phyloP scores from a whole-genome alignment of 2,113 vertebrate genomes.

The Syrmaticus mikado region DNA sequence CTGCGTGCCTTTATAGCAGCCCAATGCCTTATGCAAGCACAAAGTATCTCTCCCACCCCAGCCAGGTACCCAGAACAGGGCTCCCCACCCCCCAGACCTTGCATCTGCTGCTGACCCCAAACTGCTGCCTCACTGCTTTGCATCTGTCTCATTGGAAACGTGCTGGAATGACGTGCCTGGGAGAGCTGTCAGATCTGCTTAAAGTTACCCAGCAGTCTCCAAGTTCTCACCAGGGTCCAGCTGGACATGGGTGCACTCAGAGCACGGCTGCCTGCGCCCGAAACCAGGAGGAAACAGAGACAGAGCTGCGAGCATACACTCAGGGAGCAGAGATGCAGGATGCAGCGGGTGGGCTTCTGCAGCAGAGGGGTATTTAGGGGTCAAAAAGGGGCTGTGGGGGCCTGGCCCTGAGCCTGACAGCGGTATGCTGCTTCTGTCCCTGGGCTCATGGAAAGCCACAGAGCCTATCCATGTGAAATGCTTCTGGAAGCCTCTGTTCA shows the following conservation, averaged over 20 bases:
- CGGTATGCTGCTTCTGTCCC: background rate
- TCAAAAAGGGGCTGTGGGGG: background rate
- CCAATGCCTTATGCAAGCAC: background rate
- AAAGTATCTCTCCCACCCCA: background rate
- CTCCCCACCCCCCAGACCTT: background rate
- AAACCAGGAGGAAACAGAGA: background rate
- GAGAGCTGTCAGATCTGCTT: slow-evolving; percentile 48
- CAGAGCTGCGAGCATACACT: background rate
- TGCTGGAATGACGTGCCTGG: slow-evolving; percentile 15
- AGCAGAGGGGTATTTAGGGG: background rate
- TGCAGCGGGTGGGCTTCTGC: background rate
- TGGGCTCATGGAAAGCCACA: background rate
- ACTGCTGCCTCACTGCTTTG: background rate
- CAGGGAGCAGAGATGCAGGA: background rate
- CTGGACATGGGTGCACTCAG: background rate
- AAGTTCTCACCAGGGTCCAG: slow-evolving; percentile 30
- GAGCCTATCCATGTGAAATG: background rate
- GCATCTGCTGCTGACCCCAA: background rate
- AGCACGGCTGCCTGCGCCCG: background rate
- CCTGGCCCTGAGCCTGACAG: background rate
- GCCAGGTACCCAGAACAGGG: background rate
- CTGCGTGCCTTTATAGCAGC: no score
- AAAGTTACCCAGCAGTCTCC: slow-evolving; percentile 24
- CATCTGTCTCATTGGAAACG: background rate
- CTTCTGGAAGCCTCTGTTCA: background rate